A percentile compares a stretch with the other conserved stretches of the same genome.
phyloP scores from a whole-genome alignment of 2,797 vertebrate genomes.

The Moxostoma hubbsi region DNA sequence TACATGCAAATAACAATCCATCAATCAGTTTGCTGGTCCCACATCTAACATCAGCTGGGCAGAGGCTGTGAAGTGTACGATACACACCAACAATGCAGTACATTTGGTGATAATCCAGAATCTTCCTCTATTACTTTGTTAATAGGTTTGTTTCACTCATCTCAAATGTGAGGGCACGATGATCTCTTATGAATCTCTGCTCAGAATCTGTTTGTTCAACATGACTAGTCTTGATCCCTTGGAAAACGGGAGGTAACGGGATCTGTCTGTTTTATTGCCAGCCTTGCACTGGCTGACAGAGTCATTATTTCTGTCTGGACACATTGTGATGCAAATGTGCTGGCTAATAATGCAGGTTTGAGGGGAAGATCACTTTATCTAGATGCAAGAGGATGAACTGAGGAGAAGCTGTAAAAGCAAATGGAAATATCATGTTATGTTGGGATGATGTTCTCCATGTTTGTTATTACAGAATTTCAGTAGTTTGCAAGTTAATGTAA shows the following conservation, averaged over 20 bases:
- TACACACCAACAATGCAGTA: constrained; percentile 74
- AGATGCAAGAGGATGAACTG: constrained; percentile 42
- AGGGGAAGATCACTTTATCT: constrained; percentile 51
- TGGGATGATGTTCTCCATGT: not conserved
- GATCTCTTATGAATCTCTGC: constrained; percentile 79
- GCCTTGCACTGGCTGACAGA: constrained; percentile 69
- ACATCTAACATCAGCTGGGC: constrained; percentile 78
- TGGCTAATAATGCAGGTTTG: constrained; percentile 56
- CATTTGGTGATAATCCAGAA: constrained; percentile 81
- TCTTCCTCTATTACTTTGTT: constrained; percentile 77
- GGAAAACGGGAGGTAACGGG: constrained; percentile 64
- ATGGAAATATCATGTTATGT: constrained; percentile 38
- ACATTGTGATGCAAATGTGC: constrained; percentile 55
- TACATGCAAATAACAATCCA: constrained; percentile 82
- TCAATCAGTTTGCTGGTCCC: constrained; percentile 81
- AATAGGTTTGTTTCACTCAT: constrained; percentile 79
- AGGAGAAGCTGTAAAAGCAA: constrained; percentile 20
- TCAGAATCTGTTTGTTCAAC: constrained; percentile 78
- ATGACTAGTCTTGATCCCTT: constrained; percentile 77
- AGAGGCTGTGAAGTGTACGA: constrained; percentile 81
- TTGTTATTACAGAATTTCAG: not conserved
- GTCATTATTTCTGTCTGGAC: constrained; percentile 79
- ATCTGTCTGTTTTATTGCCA: constrained; percentile 76
- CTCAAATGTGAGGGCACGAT: constrained; percentile 76
- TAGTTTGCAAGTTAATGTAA: too few relatives aligned